These are phyloP conservation scores for Thunnus thynnus DNA, from an alignment of 2,113 vertebrate genomes.

Conservation along the genomic window DNA sequence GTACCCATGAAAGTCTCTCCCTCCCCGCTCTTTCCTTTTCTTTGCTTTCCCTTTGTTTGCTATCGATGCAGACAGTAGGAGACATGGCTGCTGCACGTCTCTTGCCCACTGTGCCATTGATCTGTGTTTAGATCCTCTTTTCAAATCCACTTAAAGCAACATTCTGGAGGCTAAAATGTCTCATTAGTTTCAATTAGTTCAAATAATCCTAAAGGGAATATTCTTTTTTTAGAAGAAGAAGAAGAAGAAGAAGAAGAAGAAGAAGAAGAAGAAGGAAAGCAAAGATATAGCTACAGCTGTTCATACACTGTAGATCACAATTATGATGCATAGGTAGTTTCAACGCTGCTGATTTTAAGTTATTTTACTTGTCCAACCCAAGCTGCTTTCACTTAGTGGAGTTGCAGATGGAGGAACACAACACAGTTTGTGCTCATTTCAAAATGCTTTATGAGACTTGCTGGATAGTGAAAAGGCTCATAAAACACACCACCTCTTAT, in stretches of 20 bases:
- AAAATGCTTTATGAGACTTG: slow-evolving; percentile 14
- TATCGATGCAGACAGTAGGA: slow-evolving; percentile 54
- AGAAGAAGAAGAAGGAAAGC: background rate
- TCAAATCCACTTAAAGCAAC: slow-evolving; percentile 53
- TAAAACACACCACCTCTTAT: slow-evolving; percentile 19
- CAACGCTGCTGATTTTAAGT: background rate
- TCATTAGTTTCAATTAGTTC: slow-evolving; percentile 36
- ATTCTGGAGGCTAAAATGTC: slow-evolving; percentile 12
- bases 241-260: no score
- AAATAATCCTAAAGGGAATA: background rate
- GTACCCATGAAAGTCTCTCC: slow-evolving; percentile 20
- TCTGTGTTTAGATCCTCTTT: slow-evolving; percentile 56
- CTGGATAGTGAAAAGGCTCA: slow-evolving; percentile 29
- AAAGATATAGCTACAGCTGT: background rate
- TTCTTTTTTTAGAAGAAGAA: background rate
- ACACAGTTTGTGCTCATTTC: slow-evolving; percentile 8
- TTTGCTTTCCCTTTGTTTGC: slow-evolving; percentile 26
- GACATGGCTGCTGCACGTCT: slow-evolving; percentile 41
- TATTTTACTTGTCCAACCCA: background rate
- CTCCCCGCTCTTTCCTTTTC: slow-evolving; percentile 5
- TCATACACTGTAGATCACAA: background rate
- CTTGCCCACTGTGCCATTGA: slow-evolving; percentile 65
- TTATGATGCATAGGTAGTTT: no score
- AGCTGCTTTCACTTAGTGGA: background rate
- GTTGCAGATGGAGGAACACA: slow-evolving; percentile 2